Evolutionary conservation across 1,140 invertebrate genomes (phyloP).

Genomic region (Ceratosolen fusciceps): DNA sequence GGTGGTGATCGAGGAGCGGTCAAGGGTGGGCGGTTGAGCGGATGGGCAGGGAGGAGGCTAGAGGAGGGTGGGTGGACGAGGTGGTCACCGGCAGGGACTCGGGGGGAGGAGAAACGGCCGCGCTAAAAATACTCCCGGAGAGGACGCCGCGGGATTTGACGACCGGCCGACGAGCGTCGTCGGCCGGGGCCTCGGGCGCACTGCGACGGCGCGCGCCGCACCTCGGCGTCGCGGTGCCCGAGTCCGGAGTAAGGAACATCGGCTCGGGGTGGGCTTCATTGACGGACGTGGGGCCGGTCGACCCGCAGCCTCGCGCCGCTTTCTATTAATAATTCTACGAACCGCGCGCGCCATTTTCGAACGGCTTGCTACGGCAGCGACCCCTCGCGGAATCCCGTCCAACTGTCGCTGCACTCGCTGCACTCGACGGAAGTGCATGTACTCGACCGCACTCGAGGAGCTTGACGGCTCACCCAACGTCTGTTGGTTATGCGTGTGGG

Average conservation of each 20-base stretch:
- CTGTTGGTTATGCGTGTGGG: too few species aligned
- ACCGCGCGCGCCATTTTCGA: slow-evolving; percentile 17
- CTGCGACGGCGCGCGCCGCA: not conserved
- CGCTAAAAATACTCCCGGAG: slow-evolving; percentile 1
- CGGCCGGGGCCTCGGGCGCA: slow-evolving; percentile 10
- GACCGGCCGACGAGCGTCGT: slow-evolving; percentile 14
- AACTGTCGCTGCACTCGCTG: not conserved
- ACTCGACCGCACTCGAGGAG: too few species aligned
- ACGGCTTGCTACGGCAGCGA: not conserved
- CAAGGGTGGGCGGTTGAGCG: not conserved
- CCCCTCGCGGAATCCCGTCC: not conserved
- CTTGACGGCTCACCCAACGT: too few species aligned
- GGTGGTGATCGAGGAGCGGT: not conserved
- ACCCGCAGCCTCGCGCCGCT: slow-evolving; percentile 36
- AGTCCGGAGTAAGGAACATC: not conserved
- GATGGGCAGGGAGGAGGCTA: not conserved
- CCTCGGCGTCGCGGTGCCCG: not conserved
- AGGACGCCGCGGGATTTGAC: slow-evolving; percentile 1
- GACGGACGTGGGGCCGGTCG: slow-evolving; percentile 4
- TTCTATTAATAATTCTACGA: slow-evolving; percentile 32
- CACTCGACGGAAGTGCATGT: not conserved
- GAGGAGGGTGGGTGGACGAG: not conserved
- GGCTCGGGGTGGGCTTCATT: slow-evolving; percentile 11
- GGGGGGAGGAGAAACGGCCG: too few species aligned
- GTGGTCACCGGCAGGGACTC: not conserved